Conservation (phyloP, 2,113 vertebrate genomes). For the Anthoscopus minutus region DNA sequence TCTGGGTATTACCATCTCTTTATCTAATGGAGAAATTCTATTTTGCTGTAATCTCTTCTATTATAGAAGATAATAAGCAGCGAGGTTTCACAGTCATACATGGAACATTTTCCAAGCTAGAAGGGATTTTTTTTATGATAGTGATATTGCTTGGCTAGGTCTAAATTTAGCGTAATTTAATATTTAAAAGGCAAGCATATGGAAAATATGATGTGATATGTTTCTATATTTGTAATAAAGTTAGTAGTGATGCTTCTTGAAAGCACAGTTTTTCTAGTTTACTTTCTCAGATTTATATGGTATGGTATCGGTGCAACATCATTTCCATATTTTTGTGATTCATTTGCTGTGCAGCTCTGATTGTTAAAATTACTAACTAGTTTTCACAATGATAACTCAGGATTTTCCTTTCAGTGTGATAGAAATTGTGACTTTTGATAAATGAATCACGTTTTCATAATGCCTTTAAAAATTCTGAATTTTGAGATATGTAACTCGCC, state of each 20-base stretch:
- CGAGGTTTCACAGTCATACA: background rate
- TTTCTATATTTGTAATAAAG: background rate
- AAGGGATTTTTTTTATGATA: background rate
- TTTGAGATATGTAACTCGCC: background rate
- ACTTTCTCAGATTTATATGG: background rate
- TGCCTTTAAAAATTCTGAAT: background rate
- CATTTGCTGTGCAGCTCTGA: background rate
- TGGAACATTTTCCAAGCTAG: background rate
- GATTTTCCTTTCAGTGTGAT: background rate
- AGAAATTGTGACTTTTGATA: background rate
- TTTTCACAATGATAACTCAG: background rate
- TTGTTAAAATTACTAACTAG: background rate
- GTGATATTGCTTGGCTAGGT: background rate
- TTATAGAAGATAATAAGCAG: conserved; percentile 11
- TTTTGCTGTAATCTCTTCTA: conserved; percentile 31
- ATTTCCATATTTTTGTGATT: background rate
- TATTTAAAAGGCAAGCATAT: conserved; percentile 23
- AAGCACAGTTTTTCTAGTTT: background rate
- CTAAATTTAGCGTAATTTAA: background rate
- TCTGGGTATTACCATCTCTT: conserved; percentile 2
- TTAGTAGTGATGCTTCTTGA: background rate
- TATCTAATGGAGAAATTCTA: conserved; percentile 18
- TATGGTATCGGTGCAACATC: background rate
- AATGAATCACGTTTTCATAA: background rate
- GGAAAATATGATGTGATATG: background rate